Conservation (phyloP, 2,797 vertebrate species). For the Phalanger gymnotis region DNA sequence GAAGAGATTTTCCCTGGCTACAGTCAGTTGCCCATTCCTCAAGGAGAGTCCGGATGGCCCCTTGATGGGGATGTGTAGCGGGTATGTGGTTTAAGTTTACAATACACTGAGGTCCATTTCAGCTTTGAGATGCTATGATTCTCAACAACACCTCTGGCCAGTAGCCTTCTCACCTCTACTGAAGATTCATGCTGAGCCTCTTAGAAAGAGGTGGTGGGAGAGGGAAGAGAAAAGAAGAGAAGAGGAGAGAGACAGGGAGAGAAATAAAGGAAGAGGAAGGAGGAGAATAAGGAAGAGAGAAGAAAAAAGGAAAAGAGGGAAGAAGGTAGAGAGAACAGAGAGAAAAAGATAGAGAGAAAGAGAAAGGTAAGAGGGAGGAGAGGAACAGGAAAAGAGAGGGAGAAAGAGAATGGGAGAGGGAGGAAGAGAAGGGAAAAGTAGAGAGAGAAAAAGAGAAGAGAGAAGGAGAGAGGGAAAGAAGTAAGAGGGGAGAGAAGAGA, state of each 20-base stretch:
- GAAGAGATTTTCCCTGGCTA: neutral
- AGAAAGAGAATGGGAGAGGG: rapidly evolving
- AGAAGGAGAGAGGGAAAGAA: neutral
- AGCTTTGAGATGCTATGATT: neutral
- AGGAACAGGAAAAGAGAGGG: no score
- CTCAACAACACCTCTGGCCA: neutral
- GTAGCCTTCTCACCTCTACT: neutral
- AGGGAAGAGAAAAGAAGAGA: no score
- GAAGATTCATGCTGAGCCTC: neutral
- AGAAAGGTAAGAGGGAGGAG: no score
- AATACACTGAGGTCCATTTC: neutral
- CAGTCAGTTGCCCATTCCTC: neutral
- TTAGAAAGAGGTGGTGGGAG: neutral
- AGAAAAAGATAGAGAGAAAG: no score
- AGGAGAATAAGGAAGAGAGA: no score
- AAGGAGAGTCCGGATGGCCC: neutral
- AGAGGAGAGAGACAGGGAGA: no score
- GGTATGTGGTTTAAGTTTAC: neutral
- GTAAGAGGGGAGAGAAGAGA: neutral
- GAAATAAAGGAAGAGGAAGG: no score
- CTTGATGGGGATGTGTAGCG: neutral
- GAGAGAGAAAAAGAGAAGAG: neutral
- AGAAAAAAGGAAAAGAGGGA: no score
- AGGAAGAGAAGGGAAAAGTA: neutral
- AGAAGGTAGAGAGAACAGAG: no score